phyloP scores from a whole-genome alignment of 2,113 vertebrate species.

The Proterorhinus semilunaris region DNA sequence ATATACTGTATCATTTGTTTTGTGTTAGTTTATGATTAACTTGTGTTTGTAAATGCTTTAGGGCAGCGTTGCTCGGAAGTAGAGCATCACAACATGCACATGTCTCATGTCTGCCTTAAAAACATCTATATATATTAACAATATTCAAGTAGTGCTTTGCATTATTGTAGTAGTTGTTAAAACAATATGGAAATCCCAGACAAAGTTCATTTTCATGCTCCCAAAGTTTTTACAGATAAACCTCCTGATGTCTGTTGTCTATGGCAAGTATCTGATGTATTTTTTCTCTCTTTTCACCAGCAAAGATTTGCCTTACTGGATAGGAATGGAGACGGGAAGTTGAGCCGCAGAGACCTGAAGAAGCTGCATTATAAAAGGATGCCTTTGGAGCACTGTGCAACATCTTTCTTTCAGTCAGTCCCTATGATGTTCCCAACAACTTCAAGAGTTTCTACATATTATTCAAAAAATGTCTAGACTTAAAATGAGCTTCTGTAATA shows the following conservation, averaged over 20 bases:
- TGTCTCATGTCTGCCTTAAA: no score
- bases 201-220: not conserved
- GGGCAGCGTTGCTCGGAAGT: no score
- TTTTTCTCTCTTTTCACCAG: conserved; percentile 25
- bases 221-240: not conserved
- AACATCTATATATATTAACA: no score
- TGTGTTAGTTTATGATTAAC: no score
- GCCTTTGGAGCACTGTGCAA: conserved; percentile 58
- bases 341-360: conserved; percentile 66
- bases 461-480: not conserved
- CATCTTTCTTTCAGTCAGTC: conserved; percentile 58
- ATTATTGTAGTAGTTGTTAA: no score
- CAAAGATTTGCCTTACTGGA: conserved; percentile 53
- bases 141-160: no score
- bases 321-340: conserved; percentile 65
- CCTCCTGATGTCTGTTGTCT: not conserved
- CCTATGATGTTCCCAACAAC: not conserved
- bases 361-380: conserved; percentile 68
- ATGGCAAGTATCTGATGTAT: not conserved
- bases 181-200: not conserved
- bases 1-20: no score
- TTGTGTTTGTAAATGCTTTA: no score
- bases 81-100: no score
- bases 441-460: not conserved
- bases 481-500: not conserved